Percentiles rank a stretch among this genome's conserved stretches.
phyloP scores from a whole-genome alignment of 2,797 vertebrate species.

The Rhincodon typus region DNA sequence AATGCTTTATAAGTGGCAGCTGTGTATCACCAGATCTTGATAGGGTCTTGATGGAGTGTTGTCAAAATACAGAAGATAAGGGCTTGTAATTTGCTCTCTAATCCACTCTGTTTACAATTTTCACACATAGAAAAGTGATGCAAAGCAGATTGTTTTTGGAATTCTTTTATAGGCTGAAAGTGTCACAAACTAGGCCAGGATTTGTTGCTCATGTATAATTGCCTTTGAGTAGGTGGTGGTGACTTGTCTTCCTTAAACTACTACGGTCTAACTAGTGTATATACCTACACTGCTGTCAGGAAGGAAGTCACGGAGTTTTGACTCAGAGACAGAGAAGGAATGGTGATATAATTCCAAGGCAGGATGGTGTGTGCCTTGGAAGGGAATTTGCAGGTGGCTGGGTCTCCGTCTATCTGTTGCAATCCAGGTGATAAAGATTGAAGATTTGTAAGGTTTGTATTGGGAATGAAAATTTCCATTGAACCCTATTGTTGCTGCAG shows the following conservation, averaged over 20 bases:
- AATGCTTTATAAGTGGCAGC: constrained; percentile 31
- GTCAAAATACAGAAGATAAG: not conserved
- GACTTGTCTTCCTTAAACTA: not conserved
- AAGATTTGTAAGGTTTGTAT: no score
- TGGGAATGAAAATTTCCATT: not conserved
- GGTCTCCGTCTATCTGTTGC: no score
- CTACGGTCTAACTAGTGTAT: not conserved
- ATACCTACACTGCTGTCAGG: not conserved
- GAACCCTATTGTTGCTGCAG: not conserved
- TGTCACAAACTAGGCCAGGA: not conserved
- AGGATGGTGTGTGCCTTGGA: no score
- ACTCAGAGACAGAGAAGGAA: not conserved
- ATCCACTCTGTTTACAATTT: not conserved
- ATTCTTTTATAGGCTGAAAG: not conserved
- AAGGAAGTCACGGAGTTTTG: no score
- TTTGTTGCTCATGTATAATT: not conserved
- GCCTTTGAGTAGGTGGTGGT: not conserved
- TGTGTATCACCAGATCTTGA: constrained; percentile 19
- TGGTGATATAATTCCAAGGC: no score
- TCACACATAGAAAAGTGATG: not conserved
- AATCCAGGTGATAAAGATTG: no score
- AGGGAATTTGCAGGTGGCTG: no score
- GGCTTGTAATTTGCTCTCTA: not conserved
- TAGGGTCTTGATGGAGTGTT: not conserved
- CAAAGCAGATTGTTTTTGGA: not conserved